Conservation (phyloP, 2,113 vertebrate species). For the Nycticryphes semicollaris region DNA sequence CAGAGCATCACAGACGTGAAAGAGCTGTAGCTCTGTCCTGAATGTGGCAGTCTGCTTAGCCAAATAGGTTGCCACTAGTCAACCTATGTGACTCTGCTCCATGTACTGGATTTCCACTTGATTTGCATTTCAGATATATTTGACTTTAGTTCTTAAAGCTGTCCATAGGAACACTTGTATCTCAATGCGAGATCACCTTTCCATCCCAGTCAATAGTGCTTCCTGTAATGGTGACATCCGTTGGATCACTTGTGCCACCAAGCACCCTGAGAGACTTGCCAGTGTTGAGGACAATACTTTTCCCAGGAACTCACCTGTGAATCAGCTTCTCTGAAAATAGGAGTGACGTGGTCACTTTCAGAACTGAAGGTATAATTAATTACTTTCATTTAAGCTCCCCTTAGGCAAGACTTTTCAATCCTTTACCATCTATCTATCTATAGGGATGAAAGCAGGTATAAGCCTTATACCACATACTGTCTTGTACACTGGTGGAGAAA, state of each 20-base stretch:
- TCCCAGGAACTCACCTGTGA: not conserved
- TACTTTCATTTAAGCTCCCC: not conserved
- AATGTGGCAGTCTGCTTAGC: not conserved
- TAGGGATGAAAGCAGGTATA: not conserved
- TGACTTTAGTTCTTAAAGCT: not conserved
- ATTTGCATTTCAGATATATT: not conserved
- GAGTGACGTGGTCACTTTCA: not conserved
- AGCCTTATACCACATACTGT: accelerated
- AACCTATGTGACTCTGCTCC: not conserved
- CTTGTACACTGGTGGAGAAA: not conserved
- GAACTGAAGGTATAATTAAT: not conserved
- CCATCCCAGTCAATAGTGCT: accelerated
- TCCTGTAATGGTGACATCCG: accelerated
- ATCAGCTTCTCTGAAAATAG: not conserved
- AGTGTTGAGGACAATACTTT: not conserved
- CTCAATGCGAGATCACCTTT: not conserved
- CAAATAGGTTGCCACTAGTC: not conserved
- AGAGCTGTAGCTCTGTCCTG: not conserved
- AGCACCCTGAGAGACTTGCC: not conserved
- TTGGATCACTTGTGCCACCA: not conserved
- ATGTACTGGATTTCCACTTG: not conserved
- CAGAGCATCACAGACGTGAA: not conserved
- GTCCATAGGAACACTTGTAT: not conserved
- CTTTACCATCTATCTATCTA: not conserved
- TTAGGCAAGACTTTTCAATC: not conserved